Conservation (phyloP, 2,113 vertebrate genomes). For the Abramis brama region DNA sequence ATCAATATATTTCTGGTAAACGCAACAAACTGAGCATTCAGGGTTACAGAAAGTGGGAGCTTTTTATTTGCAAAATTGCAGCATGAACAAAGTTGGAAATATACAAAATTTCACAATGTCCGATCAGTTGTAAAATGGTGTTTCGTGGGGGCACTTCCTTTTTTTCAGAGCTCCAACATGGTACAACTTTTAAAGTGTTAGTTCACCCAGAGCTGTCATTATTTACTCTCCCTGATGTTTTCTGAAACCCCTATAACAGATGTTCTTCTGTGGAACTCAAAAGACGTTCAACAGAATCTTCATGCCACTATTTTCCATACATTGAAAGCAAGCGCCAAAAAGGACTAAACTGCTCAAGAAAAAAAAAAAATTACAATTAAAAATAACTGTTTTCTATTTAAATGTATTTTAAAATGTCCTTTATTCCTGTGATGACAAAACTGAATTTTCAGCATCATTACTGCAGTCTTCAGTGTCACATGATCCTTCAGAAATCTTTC, state of each 20-base stretch:
- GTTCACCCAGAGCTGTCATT: neutral
- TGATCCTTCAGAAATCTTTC: neutral
- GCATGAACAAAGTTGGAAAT: neutral
- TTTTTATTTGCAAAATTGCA: conserved; percentile 25
- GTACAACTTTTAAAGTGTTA: neutral
- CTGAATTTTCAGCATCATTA: too few relatives aligned
- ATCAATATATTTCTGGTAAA: neutral
- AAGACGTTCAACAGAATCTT: neutral
- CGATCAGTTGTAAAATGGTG: neutral
- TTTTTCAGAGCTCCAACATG: neutral
- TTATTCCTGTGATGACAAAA: neutral
- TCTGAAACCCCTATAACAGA: neutral
- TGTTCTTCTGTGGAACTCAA: neutral
- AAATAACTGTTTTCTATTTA: neutral
- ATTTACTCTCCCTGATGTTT: neutral
- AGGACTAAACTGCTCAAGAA: neutral
- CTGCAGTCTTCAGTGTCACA: too few relatives aligned
- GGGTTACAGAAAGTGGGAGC: neutral
- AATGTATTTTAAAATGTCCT: neutral
- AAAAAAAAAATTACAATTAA: neutral
- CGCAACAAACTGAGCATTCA: neutral
- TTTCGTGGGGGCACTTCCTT: neutral
- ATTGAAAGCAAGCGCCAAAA: neutral
- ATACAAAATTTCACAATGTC: neutral
- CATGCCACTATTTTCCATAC: neutral